Percentiles rank a stretch among this genome's conserved stretches.
These are phyloP conservation scores for Drosophila pseudoobscura DNA, from an alignment of 1,140 invertebrate genomes.

Conservation along the genomic window DNA sequence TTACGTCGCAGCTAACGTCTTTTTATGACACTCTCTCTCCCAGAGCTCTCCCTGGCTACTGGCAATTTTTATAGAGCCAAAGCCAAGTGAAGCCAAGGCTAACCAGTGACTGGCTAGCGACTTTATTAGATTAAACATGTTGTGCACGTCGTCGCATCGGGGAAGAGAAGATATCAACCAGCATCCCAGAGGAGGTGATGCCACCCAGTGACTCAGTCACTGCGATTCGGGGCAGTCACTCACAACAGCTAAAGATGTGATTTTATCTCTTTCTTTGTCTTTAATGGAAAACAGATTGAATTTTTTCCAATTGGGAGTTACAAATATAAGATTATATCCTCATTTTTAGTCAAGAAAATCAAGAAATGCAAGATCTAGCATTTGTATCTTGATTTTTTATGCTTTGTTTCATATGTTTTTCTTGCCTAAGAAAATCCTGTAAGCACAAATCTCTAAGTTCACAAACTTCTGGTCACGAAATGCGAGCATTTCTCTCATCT, in stretches of 20 bases:
- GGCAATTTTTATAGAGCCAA: constrained; percentile 66
- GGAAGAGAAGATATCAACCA: not conserved
- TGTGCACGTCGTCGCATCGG: constrained; percentile 49
- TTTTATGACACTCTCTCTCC: constrained; percentile 64
- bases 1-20: constrained; percentile 65
- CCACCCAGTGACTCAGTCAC: constrained; percentile 15
- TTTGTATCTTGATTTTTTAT: no score
- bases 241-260: no score
- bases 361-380: no score
- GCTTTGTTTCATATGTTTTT: not conserved
- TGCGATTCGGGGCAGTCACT: not conserved
- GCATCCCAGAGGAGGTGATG: constrained; percentile 1
- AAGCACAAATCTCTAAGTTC: not conserved
- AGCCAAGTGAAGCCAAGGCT: constrained; percentile 3
- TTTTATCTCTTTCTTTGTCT: not conserved
- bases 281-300: not conserved
- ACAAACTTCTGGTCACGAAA: constrained; percentile 13
- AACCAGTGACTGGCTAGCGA: constrained; percentile 43
- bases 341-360: no score
- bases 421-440: not conserved
- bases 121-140: constrained; percentile 82
- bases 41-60: constrained; percentile 19
- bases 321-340: not conserved
- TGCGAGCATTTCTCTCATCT: constrained; percentile 19
- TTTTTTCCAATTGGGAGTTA: no score